A percentile compares a stretch with the other conserved stretches of the same genome.
Evolutionary conservation across 2,888 invertebrate genomes (phyloP).

Genomic region (Caenorhabditis wallacei): DNA sequence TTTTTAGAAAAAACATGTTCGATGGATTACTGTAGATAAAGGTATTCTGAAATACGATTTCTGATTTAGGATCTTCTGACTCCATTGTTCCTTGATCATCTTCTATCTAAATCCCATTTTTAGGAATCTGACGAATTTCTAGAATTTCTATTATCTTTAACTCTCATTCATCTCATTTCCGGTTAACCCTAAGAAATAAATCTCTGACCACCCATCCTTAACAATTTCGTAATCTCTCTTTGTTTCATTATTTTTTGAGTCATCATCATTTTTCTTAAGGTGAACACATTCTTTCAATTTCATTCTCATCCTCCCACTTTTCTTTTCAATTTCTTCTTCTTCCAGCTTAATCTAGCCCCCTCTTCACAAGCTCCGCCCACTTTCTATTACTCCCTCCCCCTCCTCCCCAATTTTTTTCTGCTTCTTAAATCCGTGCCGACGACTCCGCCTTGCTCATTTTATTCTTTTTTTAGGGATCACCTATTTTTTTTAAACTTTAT

Average conservation of each 20-base stretch:
- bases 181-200: slow-evolving; percentile 4
- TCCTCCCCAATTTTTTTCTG: background rate
- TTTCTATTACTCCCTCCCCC: slow-evolving; percentile 31
- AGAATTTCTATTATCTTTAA: background rate
- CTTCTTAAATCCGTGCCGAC: slow-evolving; percentile 8
- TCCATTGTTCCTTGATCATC: background rate
- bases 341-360: slow-evolving; percentile 19
- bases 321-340: background rate
- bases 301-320: background rate
- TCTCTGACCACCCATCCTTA: slow-evolving; percentile 10
- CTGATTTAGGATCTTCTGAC: too few species aligned
- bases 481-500: background rate
- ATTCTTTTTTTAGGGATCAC: background rate
- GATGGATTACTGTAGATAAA: too few species aligned
- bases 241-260: slow-evolving; percentile 12
- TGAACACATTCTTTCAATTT: slow-evolving; percentile 20
- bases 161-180: slow-evolving; percentile 11
- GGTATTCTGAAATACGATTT: too few species aligned
- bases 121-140: background rate
- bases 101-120: background rate
- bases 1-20: too few species aligned
- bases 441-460: slow-evolving; percentile 17
- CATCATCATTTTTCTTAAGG: background rate
- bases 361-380: slow-evolving; percentile 32
- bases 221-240: slow-evolving; percentile 37